phyloP scores from a whole-genome alignment of 2,888 invertebrate genomes.

The Eremobia ochroleuca region DNA sequence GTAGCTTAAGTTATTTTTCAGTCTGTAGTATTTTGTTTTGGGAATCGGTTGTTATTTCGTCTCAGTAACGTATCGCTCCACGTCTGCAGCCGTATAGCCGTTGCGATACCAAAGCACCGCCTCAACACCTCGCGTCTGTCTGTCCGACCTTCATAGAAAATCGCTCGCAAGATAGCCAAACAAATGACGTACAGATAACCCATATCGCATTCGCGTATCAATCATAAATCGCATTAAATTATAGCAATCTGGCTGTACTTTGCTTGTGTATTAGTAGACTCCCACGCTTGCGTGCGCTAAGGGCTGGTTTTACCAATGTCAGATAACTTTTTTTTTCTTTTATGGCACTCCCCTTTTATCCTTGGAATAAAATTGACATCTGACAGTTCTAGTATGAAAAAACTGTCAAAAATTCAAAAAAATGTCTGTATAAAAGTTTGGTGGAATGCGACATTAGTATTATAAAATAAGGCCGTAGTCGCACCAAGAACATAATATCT shows the following conservation, averaged over 20 bases:
- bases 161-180: constrained; percentile 2
- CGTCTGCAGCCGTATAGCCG: not conserved
- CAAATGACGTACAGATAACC: not conserved
- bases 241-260: constrained; percentile 20
- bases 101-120: not conserved
- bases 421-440: too few relatives aligned
- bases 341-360: too few relatives aligned
- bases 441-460: too few relatives aligned
- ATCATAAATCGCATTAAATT: constrained; percentile 27
- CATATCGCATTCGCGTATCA: constrained; percentile 39
- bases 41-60: not conserved
- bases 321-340: too few relatives aligned
- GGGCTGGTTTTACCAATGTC: too few relatives aligned
- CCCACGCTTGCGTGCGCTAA: constrained; percentile 5
- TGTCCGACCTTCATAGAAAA: constrained; percentile 5
- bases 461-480: constrained; percentile 1
- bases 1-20: not conserved
- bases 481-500: not conserved
- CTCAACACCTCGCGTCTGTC: not conserved
- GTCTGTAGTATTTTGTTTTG: not conserved
- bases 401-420: too few relatives aligned
- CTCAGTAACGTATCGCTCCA: not conserved
- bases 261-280: constrained; percentile 14
- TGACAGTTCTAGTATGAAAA: too few relatives aligned
- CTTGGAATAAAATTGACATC: too few relatives aligned